A percentile compares a stretch with the other conserved stretches of the same genome.
These are phyloP conservation scores for Clunio marinus DNA, from an alignment of 2,888 invertebrate species.

Conservation along the genomic window DNA sequence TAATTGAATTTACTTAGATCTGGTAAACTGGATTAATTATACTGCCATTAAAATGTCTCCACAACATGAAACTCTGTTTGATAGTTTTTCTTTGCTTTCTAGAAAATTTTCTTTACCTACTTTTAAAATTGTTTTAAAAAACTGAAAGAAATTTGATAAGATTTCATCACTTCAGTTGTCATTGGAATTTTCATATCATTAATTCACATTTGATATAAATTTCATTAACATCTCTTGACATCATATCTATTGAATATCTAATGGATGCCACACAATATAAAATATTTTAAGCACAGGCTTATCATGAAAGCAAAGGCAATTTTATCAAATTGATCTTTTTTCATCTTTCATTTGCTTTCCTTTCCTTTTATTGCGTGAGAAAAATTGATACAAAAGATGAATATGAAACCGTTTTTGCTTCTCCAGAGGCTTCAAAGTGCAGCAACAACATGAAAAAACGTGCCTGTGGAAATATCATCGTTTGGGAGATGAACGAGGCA, in stretches of 20 bases:
- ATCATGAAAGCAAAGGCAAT: conserved; percentile 4
- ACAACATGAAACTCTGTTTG: background rate
- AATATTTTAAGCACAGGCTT: background rate
- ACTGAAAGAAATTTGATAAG: no score
- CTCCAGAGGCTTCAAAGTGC: background rate
- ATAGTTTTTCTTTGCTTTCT: no score
- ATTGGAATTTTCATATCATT: no score
- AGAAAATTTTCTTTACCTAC: no score
- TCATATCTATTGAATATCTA: no score
- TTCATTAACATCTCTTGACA: no score
- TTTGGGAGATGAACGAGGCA: background rate
- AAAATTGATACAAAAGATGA: conserved; percentile 29
- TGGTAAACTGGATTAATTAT: background rate
- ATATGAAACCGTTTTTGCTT: conserved; percentile 1
- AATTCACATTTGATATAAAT: no score
- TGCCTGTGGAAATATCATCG: background rate
- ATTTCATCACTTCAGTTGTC: no score
- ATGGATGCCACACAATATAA: background rate
- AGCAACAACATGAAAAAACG: background rate
- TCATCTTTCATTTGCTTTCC: background rate
- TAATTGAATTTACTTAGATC: background rate
- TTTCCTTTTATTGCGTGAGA: conserved; percentile 4
- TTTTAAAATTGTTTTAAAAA: no score
- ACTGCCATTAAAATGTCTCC: background rate
- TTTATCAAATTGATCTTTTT: no score